These are phyloP conservation scores for Imbricaverruca yamaguchii DNA, from an alignment of 2,888 invertebrate genomes.

Conservation along the genomic window DNA sequence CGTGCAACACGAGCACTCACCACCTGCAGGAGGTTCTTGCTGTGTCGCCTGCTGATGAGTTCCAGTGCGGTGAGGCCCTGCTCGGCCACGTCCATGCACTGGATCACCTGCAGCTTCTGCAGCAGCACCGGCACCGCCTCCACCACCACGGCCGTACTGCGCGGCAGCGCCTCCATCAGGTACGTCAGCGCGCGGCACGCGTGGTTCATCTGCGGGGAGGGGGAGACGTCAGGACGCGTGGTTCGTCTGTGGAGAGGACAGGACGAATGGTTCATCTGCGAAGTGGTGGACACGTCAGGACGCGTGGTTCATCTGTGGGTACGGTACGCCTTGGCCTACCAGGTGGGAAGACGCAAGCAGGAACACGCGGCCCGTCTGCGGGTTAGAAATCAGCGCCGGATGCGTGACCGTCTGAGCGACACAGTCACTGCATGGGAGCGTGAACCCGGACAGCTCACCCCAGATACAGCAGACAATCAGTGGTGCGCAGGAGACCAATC, in stretches of 20 bases:
- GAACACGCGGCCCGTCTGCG: no score
- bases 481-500: no score
- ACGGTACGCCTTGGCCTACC: no score
- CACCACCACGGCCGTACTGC: constrained; percentile 91
- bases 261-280: no score
- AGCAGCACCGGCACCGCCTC: constrained; percentile 95
- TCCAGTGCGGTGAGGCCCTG: constrained; percentile 95
- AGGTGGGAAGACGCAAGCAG: no score
- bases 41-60: constrained; percentile 91
- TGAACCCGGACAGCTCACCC: no score
- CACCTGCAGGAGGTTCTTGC: constrained; percentile 90
- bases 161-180: constrained; percentile 97
- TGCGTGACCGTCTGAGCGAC: no score
- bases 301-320: constrained; percentile 85
- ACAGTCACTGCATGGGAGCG: no score
- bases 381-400: no score
- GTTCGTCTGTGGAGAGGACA: constrained; percentile 51
- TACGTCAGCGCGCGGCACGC: constrained; percentile 96
- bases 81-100: constrained; percentile 99
- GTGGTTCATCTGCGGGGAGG: constrained; percentile 77
- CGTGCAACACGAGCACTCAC: constrained; percentile 46
- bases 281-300: constrained; percentile 39
- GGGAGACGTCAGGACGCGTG: constrained; percentile 73
- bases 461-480: no score
- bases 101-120: constrained; percentile 93